These are phyloP conservation scores for Labroides dimidiatus DNA, from an alignment of 2,797 vertebrate species.

Conservation along the genomic window DNA sequence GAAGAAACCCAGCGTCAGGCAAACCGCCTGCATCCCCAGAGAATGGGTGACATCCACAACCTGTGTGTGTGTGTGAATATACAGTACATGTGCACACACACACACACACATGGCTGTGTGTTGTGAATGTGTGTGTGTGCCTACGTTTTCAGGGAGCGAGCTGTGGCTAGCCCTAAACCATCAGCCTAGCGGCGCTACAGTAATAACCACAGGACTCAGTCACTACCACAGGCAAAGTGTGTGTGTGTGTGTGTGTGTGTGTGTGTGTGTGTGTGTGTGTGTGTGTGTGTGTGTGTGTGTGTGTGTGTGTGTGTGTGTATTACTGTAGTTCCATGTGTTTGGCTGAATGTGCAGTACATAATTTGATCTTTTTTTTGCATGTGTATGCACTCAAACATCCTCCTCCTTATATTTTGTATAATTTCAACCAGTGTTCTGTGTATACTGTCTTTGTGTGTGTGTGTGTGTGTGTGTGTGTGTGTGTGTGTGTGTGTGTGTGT, in stretches of 20 bases:
- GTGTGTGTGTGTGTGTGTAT: slow-evolving; percentile 12
- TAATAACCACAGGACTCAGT: slow-evolving; percentile 78
- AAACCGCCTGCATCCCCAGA: slow-evolving; percentile 68
- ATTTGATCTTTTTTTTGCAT: slow-evolving; percentile 37
- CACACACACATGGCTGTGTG: slow-evolving; percentile 6
- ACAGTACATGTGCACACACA: slow-evolving; percentile 14
- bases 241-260: slow-evolving; percentile 11
- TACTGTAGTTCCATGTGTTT: neutral
- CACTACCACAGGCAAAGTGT: slow-evolving; percentile 71
- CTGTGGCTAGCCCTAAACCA: slow-evolving; percentile 77
- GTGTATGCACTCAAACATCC: neutral
- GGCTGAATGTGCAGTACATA: neutral
- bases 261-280: slow-evolving; percentile 17
- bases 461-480: slow-evolving; percentile 2
- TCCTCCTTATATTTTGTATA: slow-evolving; percentile 21
- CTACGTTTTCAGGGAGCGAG: slow-evolving; percentile 25
- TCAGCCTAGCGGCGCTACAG: slow-evolving; percentile 78
- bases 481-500: neutral
- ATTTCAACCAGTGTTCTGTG: slow-evolving; percentile 1
- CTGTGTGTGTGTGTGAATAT: slow-evolving; percentile 19
- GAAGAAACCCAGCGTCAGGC: slow-evolving; percentile 74
- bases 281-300: slow-evolving; percentile 23
- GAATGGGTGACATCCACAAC: slow-evolving; percentile 76
- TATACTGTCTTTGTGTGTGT: too few relatives aligned
- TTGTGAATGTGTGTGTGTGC: slow-evolving; percentile 15